Percentiles rank a stretch among this genome's conserved stretches.
Evolutionary conservation across 2,797 vertebrate species (phyloP).

Genomic region (Glossophaga mutica): DNA sequence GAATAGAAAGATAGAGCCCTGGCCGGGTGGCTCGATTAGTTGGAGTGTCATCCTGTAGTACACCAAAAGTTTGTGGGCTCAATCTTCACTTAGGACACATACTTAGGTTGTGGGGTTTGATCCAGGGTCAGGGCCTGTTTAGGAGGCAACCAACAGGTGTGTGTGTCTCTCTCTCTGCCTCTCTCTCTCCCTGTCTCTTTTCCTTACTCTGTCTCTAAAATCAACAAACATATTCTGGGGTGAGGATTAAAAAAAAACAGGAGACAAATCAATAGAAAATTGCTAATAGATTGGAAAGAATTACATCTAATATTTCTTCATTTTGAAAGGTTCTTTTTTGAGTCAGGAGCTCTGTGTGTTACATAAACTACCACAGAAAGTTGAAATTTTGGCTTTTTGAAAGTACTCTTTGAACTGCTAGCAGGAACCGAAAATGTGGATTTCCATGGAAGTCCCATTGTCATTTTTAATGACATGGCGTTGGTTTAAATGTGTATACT

Average conservation of each 20-base stretch:
- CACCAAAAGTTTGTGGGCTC: neutral
- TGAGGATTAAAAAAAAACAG: neutral
- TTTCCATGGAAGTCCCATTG: conserved; percentile 17
- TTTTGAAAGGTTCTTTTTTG: neutral
- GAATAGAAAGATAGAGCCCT: neutral
- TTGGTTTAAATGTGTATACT: conserved; percentile 56
- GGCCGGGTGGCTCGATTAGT: too few relatives aligned
- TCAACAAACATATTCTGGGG: neutral
- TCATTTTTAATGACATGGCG: conserved; percentile 23
- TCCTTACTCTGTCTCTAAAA: neutral
- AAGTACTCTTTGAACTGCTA: neutral
- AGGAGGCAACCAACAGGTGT: neutral
- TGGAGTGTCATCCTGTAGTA: neutral
- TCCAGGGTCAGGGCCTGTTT: neutral
- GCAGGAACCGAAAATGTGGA: neutral
- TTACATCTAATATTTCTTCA: neutral
- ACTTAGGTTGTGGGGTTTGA: neutral
- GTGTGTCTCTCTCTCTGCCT: too few relatives aligned
- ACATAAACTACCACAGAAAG: neutral
- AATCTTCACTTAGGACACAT: neutral
- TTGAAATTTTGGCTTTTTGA: neutral
- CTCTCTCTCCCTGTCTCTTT: neutral
- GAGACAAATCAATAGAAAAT: neutral
- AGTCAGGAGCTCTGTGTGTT: neutral
- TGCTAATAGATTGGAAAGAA: neutral